Conservation (phyloP, 2,797 vertebrate genomes). For the Cossypha polioptera region DNA sequence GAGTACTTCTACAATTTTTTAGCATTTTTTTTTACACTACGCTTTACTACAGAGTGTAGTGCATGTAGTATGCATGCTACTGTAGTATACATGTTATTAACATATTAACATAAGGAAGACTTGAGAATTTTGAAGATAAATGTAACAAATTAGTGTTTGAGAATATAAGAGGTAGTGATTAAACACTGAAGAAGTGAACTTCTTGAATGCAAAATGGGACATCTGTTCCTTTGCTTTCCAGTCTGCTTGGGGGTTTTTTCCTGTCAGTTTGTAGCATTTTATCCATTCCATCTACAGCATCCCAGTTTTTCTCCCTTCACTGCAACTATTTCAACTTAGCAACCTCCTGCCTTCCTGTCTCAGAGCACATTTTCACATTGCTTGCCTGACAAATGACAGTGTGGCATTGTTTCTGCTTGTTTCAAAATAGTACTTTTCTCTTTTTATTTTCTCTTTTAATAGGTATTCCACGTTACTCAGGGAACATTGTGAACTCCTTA, state of each 20-base stretch:
- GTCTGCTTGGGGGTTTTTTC: neutral
- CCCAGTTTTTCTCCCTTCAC: neutral
- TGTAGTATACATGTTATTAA: neutral
- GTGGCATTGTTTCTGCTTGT: neutral
- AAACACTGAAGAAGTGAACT: neutral
- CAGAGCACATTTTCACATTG: neutral
- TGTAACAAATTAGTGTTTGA: neutral
- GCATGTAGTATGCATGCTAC: neutral
- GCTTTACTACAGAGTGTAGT: accelerated
- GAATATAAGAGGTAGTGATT: neutral
- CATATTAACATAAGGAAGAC: neutral
- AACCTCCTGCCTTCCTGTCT: neutral
- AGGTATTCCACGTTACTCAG: neutral
- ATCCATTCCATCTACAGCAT: neutral
- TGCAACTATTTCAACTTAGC: neutral
- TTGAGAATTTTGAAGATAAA: neutral
- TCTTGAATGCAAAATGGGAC: neutral
- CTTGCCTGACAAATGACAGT: neutral
- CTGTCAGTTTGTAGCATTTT: neutral
- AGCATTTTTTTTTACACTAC: neutral
- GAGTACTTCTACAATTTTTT: neutral
- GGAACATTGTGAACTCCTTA: neutral
- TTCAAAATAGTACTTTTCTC: neutral
- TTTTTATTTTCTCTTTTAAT: neutral
- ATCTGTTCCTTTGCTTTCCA: neutral